These are phyloP conservation scores for Steatocranus sp. DNA, from an alignment of 2,797 vertebrate genomes.

Conservation along the genomic window DNA sequence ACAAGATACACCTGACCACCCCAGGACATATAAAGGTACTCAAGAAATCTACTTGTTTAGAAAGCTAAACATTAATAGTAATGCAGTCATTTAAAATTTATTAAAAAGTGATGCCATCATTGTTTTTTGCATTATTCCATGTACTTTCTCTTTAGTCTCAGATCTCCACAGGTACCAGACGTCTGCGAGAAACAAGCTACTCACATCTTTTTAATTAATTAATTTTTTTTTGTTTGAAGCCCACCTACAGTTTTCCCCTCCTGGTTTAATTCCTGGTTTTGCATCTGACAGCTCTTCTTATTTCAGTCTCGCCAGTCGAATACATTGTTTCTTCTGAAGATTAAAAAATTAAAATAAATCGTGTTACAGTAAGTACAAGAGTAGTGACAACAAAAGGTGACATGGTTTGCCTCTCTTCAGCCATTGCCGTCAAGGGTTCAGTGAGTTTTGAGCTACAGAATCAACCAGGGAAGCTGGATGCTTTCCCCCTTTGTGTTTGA, in stretches of 20 bases:
- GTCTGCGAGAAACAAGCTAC: background rate
- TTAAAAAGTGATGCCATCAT: background rate
- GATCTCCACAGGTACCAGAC: background rate
- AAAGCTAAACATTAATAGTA: background rate
- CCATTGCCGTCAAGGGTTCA: background rate
- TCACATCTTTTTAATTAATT: background rate
- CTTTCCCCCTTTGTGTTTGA: background rate
- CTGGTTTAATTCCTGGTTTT: background rate
- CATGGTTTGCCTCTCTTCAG: background rate
- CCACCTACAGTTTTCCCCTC: background rate
- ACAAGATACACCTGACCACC: conserved; percentile 77
- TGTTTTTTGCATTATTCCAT: background rate
- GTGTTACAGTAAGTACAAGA: background rate
- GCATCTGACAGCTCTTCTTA: background rate
- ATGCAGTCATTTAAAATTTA: background rate
- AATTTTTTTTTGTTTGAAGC: background rate
- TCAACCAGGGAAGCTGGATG: background rate
- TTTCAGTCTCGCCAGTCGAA: background rate
- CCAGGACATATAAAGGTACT: conserved; percentile 75
- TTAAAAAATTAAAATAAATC: background rate
- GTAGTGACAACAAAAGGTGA: background rate
- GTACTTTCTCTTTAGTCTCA: background rate
- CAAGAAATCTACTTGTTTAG: background rate
- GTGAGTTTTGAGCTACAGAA: background rate
- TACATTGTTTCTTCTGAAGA: background rate